These are phyloP conservation scores for Pharmacophagus antenor DNA, from an alignment of 2,888 invertebrate genomes.

Conservation along the genomic window DNA sequence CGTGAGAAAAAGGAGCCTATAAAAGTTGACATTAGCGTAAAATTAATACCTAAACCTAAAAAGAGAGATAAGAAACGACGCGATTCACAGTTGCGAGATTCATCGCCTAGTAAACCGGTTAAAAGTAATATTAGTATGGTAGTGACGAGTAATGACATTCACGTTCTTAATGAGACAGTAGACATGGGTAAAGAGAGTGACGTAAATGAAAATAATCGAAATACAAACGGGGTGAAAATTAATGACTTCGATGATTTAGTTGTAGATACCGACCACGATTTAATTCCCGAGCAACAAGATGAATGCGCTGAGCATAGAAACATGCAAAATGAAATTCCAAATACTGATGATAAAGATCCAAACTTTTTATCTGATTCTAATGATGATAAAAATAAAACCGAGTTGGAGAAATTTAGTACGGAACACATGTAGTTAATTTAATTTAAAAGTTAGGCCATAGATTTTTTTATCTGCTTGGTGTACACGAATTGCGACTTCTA, in stretches of 20 bases:
- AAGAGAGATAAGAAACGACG: slow-evolving; percentile 69
- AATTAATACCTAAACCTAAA: slow-evolving; percentile 84
- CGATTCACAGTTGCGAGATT: slow-evolving; percentile 55
- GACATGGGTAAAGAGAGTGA: slow-evolving; percentile 50
- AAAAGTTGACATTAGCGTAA: slow-evolving; percentile 89
- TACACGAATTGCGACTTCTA: slow-evolving; percentile 5
- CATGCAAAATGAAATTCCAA: slow-evolving; percentile 10
- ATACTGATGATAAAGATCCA: slow-evolving; percentile 11
- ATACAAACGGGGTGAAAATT: slow-evolving; percentile 30
- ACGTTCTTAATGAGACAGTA: slow-evolving; percentile 60
- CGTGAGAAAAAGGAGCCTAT: slow-evolving; percentile 85
- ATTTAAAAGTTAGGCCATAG: slow-evolving; percentile 1
- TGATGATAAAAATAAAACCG: slow-evolving; percentile 9
- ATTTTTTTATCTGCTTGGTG: slow-evolving; percentile 11
- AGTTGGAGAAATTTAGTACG: slow-evolving; percentile 4
- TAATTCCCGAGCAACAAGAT: background rate
- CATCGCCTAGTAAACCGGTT: slow-evolving; percentile 58
- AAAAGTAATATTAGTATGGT: slow-evolving; percentile 73
- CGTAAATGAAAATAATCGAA: slow-evolving; percentile 34
- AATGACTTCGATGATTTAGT: slow-evolving; percentile 13
- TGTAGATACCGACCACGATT: slow-evolving; percentile 2
- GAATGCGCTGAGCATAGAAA: slow-evolving; percentile 5
- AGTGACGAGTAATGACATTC: slow-evolving; percentile 62
- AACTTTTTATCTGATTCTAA: slow-evolving; percentile 18
- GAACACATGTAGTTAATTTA: background rate